Percentiles rank a stretch among this genome's conserved stretches.
Evolutionary conservation across 2,888 invertebrate genomes (phyloP).

Genomic region (Drosophila kuntzei): DNA sequence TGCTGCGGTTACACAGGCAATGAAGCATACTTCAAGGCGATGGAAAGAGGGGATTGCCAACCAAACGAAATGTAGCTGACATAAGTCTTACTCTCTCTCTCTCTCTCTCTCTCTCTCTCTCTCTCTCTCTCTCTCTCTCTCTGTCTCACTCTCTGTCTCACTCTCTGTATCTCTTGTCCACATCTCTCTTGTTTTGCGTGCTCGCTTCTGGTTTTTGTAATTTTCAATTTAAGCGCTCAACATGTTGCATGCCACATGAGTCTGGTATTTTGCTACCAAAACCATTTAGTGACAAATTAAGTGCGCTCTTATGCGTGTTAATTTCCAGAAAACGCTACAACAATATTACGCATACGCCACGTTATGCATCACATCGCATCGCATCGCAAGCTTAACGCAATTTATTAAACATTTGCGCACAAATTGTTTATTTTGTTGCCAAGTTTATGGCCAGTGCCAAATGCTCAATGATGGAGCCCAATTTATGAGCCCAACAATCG

Average conservation of each 20-base stretch:
- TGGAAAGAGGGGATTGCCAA: neutral
- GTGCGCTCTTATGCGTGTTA: constrained; percentile 72
- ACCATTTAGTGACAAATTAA: constrained; percentile 79
- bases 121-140: neutral
- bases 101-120: constrained; percentile 4
- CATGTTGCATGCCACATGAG: constrained; percentile 73
- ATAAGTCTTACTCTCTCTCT: constrained; percentile 30
- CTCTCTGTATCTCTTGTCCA: neutral
- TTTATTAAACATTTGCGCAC: constrained; percentile 72
- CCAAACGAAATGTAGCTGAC: constrained; percentile 50
- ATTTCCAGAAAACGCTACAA: constrained; percentile 61
- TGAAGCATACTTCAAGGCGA: constrained; percentile 44
- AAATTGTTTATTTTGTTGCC: constrained; percentile 78
- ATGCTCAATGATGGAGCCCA: constrained; percentile 37
- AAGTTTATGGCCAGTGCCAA: constrained; percentile 43
- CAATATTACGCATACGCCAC: constrained; percentile 62
- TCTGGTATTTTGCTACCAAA: constrained; percentile 37
- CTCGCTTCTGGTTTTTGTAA: constrained; percentile 62
- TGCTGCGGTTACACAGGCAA: constrained; percentile 58
- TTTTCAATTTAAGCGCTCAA: constrained; percentile 77
- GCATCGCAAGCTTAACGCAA: constrained; percentile 63
- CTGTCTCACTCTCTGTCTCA: constrained; percentile 4
- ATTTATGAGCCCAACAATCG: constrained; percentile 73
- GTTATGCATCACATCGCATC: constrained; percentile 22
- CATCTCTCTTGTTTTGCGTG: constrained; percentile 43